Percentiles rank a stretch among this genome's conserved stretches.
These are phyloP conservation scores for Intellagama lesueurii DNA, from an alignment of 2,797 vertebrate genomes.

Conservation along the genomic window DNA sequence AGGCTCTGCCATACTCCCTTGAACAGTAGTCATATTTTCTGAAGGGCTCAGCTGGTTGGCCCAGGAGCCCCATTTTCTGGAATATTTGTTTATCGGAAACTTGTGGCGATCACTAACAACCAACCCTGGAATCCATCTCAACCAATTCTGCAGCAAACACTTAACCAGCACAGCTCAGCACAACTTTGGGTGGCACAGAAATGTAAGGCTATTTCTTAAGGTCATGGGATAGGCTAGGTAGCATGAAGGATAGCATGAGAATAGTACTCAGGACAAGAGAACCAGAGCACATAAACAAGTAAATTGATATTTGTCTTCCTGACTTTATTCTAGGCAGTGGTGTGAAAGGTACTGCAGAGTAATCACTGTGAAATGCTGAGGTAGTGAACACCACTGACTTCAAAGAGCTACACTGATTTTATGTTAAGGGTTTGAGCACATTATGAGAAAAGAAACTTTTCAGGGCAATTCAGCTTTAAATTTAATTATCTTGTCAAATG, in stretches of 20 bases:
- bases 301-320: background rate
- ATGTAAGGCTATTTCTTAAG: background rate
- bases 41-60: background rate
- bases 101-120: background rate
- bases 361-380: constrained; percentile 11
- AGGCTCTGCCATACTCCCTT: background rate
- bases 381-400: background rate
- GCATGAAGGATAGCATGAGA: background rate
- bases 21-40: background rate
- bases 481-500: constrained; percentile 37
- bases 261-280: background rate
- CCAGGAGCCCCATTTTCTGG: background rate
- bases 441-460: constrained; percentile 9
- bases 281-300: background rate
- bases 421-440: background rate
- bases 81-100: background rate
- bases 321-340: background rate
- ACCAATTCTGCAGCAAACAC: background rate
- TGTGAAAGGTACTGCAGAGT: background rate
- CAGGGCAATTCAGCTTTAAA: constrained; percentile 13
- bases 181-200: background rate
- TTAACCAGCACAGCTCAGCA: too few species aligned
- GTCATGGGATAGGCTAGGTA: background rate
- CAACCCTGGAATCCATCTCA: background rate
- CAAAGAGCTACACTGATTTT: background rate